Conservation (phyloP, 2,797 vertebrate genomes). For the Allobates femoralis region DNA sequence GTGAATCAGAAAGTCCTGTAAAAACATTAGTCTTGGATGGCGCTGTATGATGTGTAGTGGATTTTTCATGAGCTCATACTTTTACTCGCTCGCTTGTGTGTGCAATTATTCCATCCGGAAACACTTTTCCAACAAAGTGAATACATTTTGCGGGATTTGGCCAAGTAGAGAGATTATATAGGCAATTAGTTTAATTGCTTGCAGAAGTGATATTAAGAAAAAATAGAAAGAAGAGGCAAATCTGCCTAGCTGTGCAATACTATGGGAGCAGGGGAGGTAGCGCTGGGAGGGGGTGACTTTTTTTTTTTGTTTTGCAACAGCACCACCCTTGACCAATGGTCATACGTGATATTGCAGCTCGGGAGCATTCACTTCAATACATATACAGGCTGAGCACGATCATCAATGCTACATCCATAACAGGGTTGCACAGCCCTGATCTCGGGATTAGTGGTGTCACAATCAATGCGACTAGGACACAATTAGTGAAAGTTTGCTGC, state of each 20-base stretch:
- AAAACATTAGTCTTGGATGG: not conserved
- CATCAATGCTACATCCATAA: too few species aligned
- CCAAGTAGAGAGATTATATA: slow-evolving; percentile 24
- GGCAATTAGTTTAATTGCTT: slow-evolving; percentile 57
- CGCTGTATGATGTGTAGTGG: not conserved
- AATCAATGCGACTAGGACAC: too few species aligned
- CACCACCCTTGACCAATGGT: not conserved
- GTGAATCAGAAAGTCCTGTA: not conserved
- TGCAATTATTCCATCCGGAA: slow-evolving; percentile 38
- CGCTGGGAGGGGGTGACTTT: not conserved
- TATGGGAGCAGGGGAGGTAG: not conserved
- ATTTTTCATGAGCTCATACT: slow-evolving; percentile 1
- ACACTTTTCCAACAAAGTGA: slow-evolving; percentile 23
- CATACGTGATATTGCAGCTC: not conserved
- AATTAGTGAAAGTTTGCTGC: too few species aligned
- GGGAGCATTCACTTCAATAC: not conserved
- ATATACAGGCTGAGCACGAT: too few species aligned
- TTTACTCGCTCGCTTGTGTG: not conserved
- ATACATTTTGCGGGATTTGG: not conserved
- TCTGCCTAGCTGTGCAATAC: not conserved
- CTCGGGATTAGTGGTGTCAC: too few species aligned
- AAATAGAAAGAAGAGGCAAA: not conserved
- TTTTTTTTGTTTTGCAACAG: not conserved
- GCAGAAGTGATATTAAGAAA: slow-evolving; percentile 30
- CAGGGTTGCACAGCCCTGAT: too few species aligned